A percentile compares a stretch with the other conserved stretches of the same genome.
phyloP scores from a whole-genome alignment of 2,888 invertebrate genomes.

The Tuberolachnus salignus region DNA sequence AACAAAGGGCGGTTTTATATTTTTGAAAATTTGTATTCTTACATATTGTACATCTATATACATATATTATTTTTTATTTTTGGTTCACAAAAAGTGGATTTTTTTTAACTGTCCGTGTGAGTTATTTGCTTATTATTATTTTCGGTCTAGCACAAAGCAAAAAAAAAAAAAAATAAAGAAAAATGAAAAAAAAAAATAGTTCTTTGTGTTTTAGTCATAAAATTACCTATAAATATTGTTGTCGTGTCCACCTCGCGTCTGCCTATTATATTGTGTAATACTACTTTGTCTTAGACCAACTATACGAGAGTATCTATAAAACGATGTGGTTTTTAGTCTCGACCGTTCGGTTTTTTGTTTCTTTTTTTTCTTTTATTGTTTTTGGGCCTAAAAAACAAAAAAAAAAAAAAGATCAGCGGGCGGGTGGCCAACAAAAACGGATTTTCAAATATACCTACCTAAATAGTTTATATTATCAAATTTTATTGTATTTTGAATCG shows the following conservation, averaged over 20 bases:
- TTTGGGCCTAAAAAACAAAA: neutral
- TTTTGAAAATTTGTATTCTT: no score
- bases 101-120: slow-evolving; percentile 2
- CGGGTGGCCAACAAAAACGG: neutral
- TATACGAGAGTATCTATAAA: no score
- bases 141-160: slow-evolving; percentile 30
- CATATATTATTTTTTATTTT: neutral
- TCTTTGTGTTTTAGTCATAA: slow-evolving; percentile 36
- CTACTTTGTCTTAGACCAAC: slow-evolving; percentile 21
- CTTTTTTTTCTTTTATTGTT: neutral
- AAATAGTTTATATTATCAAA: slow-evolving; percentile 9
- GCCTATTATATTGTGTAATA: neutral
- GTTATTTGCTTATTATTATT: slow-evolving; percentile 5
- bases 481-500: slow-evolving; percentile 30
- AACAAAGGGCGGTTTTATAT: no score
- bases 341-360: neutral
- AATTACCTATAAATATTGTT: slow-evolving; percentile 45
- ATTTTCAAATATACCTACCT: neutral
- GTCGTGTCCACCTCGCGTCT: neutral
- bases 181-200: neutral
- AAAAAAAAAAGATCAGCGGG: no score
- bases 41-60: no score
- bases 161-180: neutral
- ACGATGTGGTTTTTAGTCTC: neutral
- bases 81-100: neutral